Evolutionary conservation across 2,797 vertebrate genomes (phyloP).

Genomic region (Myotis planiceps): DNA sequence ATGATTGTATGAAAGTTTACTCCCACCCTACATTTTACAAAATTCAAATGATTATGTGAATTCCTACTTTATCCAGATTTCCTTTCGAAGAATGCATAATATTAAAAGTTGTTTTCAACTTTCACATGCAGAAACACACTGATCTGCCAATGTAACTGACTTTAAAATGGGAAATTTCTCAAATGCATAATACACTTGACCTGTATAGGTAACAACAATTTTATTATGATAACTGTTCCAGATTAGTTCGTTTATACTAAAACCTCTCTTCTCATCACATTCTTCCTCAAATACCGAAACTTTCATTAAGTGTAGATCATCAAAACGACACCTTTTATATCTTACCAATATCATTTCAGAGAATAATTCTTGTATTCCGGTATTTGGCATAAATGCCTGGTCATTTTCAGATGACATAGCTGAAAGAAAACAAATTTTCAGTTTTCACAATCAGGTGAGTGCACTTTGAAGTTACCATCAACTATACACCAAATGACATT

Average conservation of each 20-base stretch:
- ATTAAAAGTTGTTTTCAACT: no score
- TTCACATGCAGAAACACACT: no score
- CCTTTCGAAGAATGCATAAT: no score
- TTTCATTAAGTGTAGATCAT: neutral
- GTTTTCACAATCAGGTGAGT: neutral
- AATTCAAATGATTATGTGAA: no score
- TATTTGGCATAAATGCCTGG: neutral
- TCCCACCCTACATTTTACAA: neutral
- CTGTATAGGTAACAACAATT: no score
- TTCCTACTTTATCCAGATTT: no score
- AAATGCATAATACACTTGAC: no score
- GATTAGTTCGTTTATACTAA: no score
- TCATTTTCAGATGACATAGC: neutral
- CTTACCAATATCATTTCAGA: neutral
- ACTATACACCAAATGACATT: no score
- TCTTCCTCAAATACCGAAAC: neutral
- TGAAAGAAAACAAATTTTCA: conserved; percentile 22
- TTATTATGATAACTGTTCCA: no score
- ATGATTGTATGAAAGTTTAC: neutral
- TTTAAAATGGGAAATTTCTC: no score
- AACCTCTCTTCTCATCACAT: neutral
- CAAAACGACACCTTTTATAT: neutral
- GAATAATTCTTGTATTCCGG: neutral
- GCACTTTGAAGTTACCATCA: conserved; percentile 57
- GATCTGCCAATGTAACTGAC: no score